These are phyloP conservation scores for Campoplex capitator DNA, from an alignment of 2,888 invertebrate genomes.

Conservation along the genomic window DNA sequence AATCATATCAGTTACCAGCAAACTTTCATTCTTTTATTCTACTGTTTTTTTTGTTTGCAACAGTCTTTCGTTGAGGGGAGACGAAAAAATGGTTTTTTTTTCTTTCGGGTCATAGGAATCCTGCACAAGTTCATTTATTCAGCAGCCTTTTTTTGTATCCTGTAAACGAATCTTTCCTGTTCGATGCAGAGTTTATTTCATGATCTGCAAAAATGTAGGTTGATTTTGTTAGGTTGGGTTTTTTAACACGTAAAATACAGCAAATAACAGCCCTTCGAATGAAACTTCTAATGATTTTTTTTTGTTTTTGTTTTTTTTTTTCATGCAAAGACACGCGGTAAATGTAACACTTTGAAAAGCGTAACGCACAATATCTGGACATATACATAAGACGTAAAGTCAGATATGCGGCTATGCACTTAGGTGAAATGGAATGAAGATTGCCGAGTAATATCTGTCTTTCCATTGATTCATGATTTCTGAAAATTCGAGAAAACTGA, in stretches of 20 bases:
- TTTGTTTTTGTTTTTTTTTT: neutral
- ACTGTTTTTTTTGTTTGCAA: neutral
- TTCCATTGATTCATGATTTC: slow-evolving; percentile 59
- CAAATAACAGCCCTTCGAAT: neutral
- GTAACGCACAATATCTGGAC: neutral
- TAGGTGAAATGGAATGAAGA: slow-evolving; percentile 41
- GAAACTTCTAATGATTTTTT: neutral
- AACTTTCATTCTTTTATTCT: neutral
- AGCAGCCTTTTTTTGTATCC: no score
- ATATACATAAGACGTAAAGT: neutral
- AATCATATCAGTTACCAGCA: neutral
- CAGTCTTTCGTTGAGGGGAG: no score
- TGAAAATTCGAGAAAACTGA: slow-evolving; percentile 48
- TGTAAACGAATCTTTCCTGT: neutral
- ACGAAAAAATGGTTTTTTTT: neutral
- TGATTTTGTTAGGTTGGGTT: neutral
- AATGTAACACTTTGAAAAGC: neutral
- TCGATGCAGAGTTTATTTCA: neutral
- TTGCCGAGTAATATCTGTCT: slow-evolving; percentile 50
- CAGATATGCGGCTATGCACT: neutral
- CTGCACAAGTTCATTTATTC: neutral
- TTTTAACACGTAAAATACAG: neutral
- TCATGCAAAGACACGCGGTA: neutral
- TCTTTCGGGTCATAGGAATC: neutral
- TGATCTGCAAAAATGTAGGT: neutral